Conservation (phyloP, 2,113 vertebrate species). For the Corythaeola cristata region DNA sequence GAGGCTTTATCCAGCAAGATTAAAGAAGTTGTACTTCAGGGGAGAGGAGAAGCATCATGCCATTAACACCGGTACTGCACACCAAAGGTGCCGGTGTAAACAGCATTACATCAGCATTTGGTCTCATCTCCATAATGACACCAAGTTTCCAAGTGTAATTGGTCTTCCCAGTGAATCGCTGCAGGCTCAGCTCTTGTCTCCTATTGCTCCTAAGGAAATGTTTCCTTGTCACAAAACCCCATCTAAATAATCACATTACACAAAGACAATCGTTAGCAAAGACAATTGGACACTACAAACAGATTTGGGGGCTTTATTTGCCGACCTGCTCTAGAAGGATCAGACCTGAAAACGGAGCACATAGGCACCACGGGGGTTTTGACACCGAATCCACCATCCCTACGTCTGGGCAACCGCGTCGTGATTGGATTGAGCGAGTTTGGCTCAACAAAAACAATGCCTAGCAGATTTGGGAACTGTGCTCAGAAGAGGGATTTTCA, state of each 20-base stretch:
- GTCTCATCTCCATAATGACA: fast-evolving
- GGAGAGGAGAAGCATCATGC: too few species aligned
- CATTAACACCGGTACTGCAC: fast-evolving
- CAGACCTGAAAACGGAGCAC: background rate
- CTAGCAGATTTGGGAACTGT: fast-evolving
- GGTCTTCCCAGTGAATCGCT: background rate
- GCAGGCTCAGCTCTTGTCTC: background rate
- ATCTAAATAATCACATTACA: too few species aligned
- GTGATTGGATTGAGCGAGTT: background rate
- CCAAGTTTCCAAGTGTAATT: background rate
- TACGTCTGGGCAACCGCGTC: fast-evolving
- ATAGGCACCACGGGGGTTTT: fast-evolving
- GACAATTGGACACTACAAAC: too few species aligned
- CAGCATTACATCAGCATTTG: background rate
- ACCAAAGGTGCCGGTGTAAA: background rate
- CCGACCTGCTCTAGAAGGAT: background rate
- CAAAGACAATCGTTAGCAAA: too few species aligned
- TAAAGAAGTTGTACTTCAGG: background rate
- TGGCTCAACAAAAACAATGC: fast-evolving
- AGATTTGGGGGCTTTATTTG: background rate
- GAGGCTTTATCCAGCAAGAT: background rate
- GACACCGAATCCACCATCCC: too few species aligned
- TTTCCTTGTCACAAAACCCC: background rate
- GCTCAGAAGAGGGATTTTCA: background rate
- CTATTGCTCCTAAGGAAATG: fast-evolving